These are phyloP conservation scores for Conomelus anceps DNA, from an alignment of 2,888 invertebrate species.

Conservation along the genomic window DNA sequence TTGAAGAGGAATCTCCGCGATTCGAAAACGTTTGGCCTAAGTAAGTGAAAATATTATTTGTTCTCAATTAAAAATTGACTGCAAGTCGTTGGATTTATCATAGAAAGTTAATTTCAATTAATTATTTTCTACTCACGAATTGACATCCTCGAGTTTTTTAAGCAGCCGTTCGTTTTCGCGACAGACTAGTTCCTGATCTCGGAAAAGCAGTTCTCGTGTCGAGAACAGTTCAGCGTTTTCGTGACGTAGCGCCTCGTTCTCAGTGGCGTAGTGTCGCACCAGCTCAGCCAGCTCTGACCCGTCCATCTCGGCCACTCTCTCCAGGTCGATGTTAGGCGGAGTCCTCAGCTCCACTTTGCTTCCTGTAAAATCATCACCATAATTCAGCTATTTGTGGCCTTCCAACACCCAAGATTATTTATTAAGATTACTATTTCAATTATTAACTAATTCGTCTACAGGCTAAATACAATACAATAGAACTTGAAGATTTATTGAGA, in stretches of 20 bases:
- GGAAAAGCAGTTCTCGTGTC: conserved; percentile 67
- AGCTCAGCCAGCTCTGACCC: conserved; percentile 75
- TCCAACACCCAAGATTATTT: too few species aligned
- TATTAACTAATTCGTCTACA: too few species aligned
- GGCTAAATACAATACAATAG: too few species aligned
- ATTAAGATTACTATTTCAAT: too few species aligned
- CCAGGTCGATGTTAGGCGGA: conserved; percentile 60
- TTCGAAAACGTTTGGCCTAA: too few species aligned
- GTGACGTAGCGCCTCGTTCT: conserved; percentile 67
- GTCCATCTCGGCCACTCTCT: conserved; percentile 66
- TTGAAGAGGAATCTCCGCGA: too few species aligned
- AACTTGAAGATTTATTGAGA: too few species aligned
- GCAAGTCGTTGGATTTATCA: too few species aligned
- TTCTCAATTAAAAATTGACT: too few species aligned
- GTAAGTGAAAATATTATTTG: too few species aligned
- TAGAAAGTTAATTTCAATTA: too few species aligned
- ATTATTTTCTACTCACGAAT: conserved; percentile 57
- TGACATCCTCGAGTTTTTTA: conserved; percentile 81
- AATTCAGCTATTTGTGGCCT: too few species aligned
- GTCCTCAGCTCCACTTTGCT: conserved; percentile 40
- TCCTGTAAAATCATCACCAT: not conserved
- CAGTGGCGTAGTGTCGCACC: conserved; percentile 76
- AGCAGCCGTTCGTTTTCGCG: conserved; percentile 83
- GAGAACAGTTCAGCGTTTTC: conserved; percentile 82
- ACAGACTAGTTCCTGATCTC: conserved; percentile 85